phyloP scores from a whole-genome alignment of 2,888 invertebrate species.

The Chaetogeoica ovagalla region DNA sequence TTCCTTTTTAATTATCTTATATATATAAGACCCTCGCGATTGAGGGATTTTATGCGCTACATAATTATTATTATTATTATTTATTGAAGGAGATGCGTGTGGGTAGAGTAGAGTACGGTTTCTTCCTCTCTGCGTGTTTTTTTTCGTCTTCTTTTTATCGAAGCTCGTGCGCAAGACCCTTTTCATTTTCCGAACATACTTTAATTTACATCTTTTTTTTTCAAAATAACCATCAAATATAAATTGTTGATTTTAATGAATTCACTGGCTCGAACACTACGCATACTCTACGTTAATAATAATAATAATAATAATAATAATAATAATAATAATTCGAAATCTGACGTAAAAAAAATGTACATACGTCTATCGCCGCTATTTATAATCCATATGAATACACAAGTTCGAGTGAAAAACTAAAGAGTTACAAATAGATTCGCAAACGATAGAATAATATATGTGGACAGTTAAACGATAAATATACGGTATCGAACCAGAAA shows the following conservation, averaged over 20 bases:
- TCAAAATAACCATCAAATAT: conserved; percentile 23
- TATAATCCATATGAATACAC: no score
- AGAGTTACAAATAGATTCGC: no score
- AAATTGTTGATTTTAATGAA: conserved; percentile 37
- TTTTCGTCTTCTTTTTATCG: conserved; percentile 19
- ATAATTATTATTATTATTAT: conserved; percentile 48
- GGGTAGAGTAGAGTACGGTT: conserved; percentile 5
- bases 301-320: no score
- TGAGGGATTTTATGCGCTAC: conserved; percentile 44
- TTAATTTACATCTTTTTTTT: conserved; percentile 28
- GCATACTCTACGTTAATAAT: neutral
- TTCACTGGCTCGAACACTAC: conserved; percentile 16
- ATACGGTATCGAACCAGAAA: no score
- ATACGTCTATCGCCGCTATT: no score
- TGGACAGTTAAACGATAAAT: no score
- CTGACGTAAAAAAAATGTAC: no score
- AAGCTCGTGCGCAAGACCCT: conserved; percentile 5
- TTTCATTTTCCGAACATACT: conserved; percentile 34
- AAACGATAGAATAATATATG: no score
- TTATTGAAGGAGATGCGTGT: conserved; percentile 24
- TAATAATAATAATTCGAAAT: no score
- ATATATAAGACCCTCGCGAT: conserved; percentile 16
- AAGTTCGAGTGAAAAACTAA: no score
- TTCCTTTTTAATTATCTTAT: conserved; percentile 38
- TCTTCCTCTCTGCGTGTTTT: neutral